Evolutionary conservation across 2,797 vertebrate species (phyloP).

Genomic region (Tokudaia tokunoshimensis): DNA sequence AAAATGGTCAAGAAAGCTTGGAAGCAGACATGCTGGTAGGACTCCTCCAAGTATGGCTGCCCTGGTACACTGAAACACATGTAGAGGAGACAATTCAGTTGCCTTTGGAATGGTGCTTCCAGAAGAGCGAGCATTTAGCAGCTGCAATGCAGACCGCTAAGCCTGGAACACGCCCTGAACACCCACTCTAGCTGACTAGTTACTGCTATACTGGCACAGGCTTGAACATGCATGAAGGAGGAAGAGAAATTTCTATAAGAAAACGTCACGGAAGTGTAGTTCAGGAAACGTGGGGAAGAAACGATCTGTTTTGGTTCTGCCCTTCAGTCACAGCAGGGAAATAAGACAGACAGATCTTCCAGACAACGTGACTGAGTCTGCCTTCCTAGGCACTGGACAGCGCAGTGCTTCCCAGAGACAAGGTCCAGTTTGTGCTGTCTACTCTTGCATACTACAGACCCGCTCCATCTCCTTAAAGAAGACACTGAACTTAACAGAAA

Average conservation of each 20-base stretch:
- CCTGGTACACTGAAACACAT: conserved; percentile 91
- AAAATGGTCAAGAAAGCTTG: conserved; percentile 93
- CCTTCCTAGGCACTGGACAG: neutral
- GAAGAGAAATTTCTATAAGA: neutral
- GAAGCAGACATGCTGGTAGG: conserved; percentile 93
- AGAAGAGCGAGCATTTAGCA: neutral
- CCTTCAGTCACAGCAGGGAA: conserved; percentile 7
- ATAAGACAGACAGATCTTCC: neutral
- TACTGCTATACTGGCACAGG: neutral
- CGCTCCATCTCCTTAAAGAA: conserved; percentile 1
- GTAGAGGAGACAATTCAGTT: neutral
- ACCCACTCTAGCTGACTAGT: neutral
- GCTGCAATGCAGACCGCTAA: neutral
- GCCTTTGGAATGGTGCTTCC: neutral
- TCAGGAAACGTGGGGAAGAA: neutral
- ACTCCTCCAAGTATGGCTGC: conserved; percentile 93
- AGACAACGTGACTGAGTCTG: neutral
- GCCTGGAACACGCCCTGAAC: neutral
- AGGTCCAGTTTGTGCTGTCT: neutral
- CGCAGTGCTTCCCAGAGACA: neutral
- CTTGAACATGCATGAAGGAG: neutral
- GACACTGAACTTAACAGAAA: conserved; percentile 18
- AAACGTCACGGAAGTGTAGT: neutral
- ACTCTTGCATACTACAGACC: neutral
- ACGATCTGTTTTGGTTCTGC: conserved; percentile 1